Percentiles rank a stretch among this genome's conserved stretches.
Conservation (phyloP, 2,797 vertebrate genomes). For the Menidia menidia region DNA sequence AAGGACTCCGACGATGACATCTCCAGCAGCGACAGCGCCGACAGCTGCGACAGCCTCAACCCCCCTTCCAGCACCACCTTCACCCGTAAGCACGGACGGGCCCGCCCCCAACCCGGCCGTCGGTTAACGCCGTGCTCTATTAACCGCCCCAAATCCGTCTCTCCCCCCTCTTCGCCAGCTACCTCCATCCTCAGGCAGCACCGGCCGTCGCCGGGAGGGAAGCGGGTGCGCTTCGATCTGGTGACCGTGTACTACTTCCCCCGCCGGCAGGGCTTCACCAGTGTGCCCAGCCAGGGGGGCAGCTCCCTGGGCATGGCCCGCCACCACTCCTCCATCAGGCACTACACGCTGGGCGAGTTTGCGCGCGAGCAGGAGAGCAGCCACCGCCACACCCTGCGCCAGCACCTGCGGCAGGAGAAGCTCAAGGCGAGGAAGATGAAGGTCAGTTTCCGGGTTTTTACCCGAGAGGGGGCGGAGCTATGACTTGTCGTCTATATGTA, state of each 20-base stretch:
- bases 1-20: constrained; percentile 94
- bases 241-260: constrained; percentile 97
- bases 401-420: constrained; percentile 95
- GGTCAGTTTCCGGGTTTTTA: constrained; percentile 70
- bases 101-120: background rate
- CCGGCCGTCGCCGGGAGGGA: constrained; percentile 87
- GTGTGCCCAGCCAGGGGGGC: constrained; percentile 95
- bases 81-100: constrained; percentile 86
- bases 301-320: constrained; percentile 96
- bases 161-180: constrained; percentile 74
- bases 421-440: constrained; percentile 95
- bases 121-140: background rate
- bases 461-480: background rate
- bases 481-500: background rate
- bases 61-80: constrained; percentile 86
- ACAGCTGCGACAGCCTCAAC: constrained; percentile 97
- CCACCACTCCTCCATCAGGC: constrained; percentile 90
- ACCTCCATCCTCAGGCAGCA: constrained; percentile 93
- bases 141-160: background rate
- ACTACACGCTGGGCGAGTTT: constrained; percentile 94
- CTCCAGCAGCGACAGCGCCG: constrained; percentile 94
- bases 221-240: constrained; percentile 93
- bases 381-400: constrained; percentile 89
- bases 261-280: constrained; percentile 94
- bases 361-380: constrained; percentile 92